Percentiles rank a stretch among this genome's conserved stretches.
These are phyloP conservation scores for Melipona bicolor DNA, from an alignment of 2,888 invertebrate species.

Conservation along the genomic window DNA sequence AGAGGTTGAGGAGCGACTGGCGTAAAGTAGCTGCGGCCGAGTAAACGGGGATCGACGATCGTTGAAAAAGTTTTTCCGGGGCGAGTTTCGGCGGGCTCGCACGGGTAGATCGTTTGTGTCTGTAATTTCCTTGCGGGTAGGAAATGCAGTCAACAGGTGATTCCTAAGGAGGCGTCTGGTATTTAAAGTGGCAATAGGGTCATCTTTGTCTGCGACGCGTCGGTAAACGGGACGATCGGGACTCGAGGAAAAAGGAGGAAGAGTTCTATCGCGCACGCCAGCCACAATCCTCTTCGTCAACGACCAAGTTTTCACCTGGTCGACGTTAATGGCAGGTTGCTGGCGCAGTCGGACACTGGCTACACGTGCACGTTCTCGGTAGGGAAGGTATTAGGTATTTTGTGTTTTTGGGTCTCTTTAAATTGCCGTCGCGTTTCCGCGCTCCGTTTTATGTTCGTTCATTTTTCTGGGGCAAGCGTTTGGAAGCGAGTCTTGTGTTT, in stretches of 20 bases:
- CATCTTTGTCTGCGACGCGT: conserved; percentile 53
- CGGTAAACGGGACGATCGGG: conserved; percentile 27
- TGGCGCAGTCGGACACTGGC: background rate
- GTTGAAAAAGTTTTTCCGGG: conserved; percentile 60
- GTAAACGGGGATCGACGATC: conserved; percentile 65
- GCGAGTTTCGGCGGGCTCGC: conserved; percentile 47
- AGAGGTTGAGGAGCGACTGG: conserved; percentile 36
- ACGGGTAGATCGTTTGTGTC: conserved; percentile 48
- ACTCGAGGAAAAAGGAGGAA: background rate
- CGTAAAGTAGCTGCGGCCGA: conserved; percentile 26
- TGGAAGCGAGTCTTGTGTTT: too few species aligned
- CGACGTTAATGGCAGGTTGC: conserved; percentile 11
- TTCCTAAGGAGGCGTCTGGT: conserved; percentile 60
- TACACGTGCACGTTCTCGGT: background rate
- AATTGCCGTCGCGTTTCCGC: background rate
- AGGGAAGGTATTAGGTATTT: background rate
- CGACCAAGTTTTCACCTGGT: background rate
- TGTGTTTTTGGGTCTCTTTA: background rate
- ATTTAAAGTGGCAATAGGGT: conserved; percentile 58
- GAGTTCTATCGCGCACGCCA: background rate
- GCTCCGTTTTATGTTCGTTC: background rate
- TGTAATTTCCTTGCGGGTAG: conserved; percentile 69
- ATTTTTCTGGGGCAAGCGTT: too few species aligned
- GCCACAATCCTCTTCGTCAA: background rate
- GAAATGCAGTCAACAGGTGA: conserved; percentile 74